Evolutionary conservation across 2,797 vertebrate species (phyloP).

Genomic region (Chiroxiphia lanceolata): DNA sequence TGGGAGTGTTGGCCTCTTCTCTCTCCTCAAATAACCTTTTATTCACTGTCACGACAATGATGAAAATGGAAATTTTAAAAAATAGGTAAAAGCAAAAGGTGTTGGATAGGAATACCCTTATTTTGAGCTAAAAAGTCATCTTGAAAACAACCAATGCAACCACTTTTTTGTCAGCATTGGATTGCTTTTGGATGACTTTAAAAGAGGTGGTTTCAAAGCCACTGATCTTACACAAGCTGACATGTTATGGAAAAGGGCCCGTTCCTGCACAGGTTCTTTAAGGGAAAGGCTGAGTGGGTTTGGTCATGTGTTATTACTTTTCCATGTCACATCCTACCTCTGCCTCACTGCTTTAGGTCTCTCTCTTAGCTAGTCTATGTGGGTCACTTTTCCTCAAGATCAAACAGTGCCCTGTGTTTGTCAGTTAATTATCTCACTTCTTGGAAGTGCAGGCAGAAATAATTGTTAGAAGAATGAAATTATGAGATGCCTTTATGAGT

Average conservation of each 20-base stretch:
- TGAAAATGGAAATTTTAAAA: not conserved
- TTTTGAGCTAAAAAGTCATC: not conserved
- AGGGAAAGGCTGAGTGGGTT: not conserved
- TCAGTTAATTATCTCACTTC: not conserved
- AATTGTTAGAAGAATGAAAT: not conserved
- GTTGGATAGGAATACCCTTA: not conserved
- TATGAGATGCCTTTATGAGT: not conserved
- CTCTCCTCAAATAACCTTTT: not conserved
- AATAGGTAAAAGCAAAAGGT: not conserved
- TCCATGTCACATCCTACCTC: not conserved
- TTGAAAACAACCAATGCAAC: not conserved
- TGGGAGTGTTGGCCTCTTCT: not conserved
- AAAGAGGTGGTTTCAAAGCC: not conserved
- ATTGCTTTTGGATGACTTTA: not conserved
- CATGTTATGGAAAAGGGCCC: fast-evolving
- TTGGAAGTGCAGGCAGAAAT: not conserved
- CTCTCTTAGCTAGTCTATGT: not conserved
- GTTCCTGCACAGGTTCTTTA: not conserved
- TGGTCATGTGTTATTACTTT: not conserved
- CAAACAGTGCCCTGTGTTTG: not conserved
- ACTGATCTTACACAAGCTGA: not conserved
- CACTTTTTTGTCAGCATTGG: not conserved
- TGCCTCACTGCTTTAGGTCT: not conserved
- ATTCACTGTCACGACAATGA: not conserved
- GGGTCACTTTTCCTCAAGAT: not conserved